Evolutionary conservation across 1,140 invertebrate species (phyloP), one percentile per base, ranked within the genome.

Genomic region (Rhyzopertha dominica): DNA sequence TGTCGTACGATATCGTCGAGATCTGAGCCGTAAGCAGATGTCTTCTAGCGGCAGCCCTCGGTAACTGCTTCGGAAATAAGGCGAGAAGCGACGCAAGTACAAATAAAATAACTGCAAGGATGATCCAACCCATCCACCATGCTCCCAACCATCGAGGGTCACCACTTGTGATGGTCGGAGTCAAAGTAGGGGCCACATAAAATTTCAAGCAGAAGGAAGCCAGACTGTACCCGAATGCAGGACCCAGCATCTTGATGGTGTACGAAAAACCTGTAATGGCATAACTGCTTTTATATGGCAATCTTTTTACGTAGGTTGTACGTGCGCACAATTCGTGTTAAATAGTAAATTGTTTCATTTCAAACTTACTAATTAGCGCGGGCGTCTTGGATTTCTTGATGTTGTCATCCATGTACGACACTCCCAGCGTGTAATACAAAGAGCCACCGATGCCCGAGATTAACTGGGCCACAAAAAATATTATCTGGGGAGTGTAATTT

Each of bases 81-180:
- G 78, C 73, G 2, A 84, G 67, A n/a, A 82, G 63, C 4, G 75
- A 72, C 0, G 79, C 74, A 19, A 80, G 78, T 14, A 82, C 37
- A n/a, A 80, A 70, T 0, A 84, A 68, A 2, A 82, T 54, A 0
- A 74, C 58, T n/a, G 78, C 83, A 39, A 84, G 68, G 7, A 85
- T 73, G 19, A 86, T 74, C 84, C 75, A 88, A 16, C 87, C 87
- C 18, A 86, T 51, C 84, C 84, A 87, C 84, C 84, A 87, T 8
- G 84, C 84, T 1, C 84, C 84, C 13, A 85, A 58, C 84, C 84
- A 87, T 47, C 82, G 71, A 1, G 82, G 82, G 70, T 87, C 83
- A 51, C 76, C 71, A 23, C 72, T 79, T 9, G 69, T 74, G 26
- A 86, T 84, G 1, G 75, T 78, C 1, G 84, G 82, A 26, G 77